These are phyloP conservation scores for Verasper variegatus DNA, from an alignment of 2,113 vertebrate species.

Conservation along the genomic window DNA sequence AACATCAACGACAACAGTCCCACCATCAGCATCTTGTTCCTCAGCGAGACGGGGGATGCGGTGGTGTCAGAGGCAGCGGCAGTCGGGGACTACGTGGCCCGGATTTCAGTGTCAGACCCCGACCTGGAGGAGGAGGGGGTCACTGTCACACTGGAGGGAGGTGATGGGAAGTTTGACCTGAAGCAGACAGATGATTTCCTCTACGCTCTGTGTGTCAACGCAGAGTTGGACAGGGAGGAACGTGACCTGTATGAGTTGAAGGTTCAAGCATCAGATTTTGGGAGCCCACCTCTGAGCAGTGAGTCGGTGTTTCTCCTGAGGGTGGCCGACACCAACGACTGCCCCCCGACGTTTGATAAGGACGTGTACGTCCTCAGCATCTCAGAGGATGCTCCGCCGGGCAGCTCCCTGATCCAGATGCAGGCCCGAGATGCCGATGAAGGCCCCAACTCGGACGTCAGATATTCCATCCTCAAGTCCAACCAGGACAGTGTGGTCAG, in stretches of 20 bases:
- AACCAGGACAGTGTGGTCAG: slow-evolving; percentile 68
- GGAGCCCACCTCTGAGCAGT: slow-evolving; percentile 82
- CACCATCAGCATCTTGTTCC: slow-evolving; percentile 85
- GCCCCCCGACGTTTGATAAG: slow-evolving; percentile 84
- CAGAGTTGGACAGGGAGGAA: slow-evolving; percentile 85
- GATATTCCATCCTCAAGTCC: slow-evolving; percentile 80
- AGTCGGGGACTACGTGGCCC: slow-evolving; percentile 87
- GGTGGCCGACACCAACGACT: slow-evolving; percentile 88
- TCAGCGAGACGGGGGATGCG: slow-evolving; percentile 86
- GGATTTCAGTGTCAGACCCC: slow-evolving; percentile 89
- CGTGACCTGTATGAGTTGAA: slow-evolving; percentile 84
- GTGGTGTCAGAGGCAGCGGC: slow-evolving; percentile 86
- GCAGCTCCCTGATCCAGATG: slow-evolving; percentile 83
- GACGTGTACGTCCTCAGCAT: slow-evolving; percentile 78
- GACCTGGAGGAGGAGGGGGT: slow-evolving; percentile 77
- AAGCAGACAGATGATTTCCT: slow-evolving; percentile 80
- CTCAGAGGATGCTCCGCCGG: slow-evolving; percentile 83
- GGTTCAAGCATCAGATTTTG: slow-evolving; percentile 85
- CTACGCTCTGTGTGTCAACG: slow-evolving; percentile 87
- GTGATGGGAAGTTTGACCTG: slow-evolving; percentile 81
- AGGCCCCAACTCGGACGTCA: slow-evolving; percentile 82
- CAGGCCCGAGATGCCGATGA: slow-evolving; percentile 86
- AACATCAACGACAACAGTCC: slow-evolving; percentile 93
- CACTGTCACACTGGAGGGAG: slow-evolving; percentile 79
- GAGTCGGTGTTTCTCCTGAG: slow-evolving; percentile 81